Evolutionary conservation across 2,113 vertebrate genomes (phyloP).

Genomic region (Lepus timidus): DNA sequence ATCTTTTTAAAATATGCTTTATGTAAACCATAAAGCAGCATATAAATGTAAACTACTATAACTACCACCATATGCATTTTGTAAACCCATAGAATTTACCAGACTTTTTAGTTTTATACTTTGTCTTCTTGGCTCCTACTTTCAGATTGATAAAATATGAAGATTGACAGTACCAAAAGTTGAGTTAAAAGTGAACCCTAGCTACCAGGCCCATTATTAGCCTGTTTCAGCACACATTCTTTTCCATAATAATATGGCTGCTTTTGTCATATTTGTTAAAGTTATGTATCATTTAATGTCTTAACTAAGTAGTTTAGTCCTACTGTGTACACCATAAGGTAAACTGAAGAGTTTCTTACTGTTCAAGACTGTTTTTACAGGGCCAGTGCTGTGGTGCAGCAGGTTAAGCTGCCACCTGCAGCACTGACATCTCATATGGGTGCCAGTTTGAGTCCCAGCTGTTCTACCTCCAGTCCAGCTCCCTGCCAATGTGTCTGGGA

Average conservation of each 20-base stretch:
- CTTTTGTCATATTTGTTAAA: conserved; percentile 1
- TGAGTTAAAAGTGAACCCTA: background rate
- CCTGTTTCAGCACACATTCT: background rate
- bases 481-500: too few relatives aligned
- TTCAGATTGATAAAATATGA: background rate
- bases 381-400: too few relatives aligned
- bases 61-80: background rate
- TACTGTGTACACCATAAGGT: background rate
- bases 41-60: background rate
- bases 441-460: too few relatives aligned
- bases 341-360: background rate
- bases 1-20: background rate
- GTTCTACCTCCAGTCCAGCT: too few relatives aligned
- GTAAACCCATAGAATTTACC: background rate
- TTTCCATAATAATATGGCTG: background rate
- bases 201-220: background rate
- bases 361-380: background rate
- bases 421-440: too few relatives aligned
- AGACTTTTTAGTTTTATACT: background rate
- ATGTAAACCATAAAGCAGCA: background rate
- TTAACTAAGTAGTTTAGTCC: background rate
- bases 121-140: background rate
- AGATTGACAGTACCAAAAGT: background rate
- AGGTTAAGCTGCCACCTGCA: too few relatives aligned
- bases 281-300: background rate